Conservation (phyloP, 2,888 invertebrate species). For the Geophilus truncorum region DNA sequence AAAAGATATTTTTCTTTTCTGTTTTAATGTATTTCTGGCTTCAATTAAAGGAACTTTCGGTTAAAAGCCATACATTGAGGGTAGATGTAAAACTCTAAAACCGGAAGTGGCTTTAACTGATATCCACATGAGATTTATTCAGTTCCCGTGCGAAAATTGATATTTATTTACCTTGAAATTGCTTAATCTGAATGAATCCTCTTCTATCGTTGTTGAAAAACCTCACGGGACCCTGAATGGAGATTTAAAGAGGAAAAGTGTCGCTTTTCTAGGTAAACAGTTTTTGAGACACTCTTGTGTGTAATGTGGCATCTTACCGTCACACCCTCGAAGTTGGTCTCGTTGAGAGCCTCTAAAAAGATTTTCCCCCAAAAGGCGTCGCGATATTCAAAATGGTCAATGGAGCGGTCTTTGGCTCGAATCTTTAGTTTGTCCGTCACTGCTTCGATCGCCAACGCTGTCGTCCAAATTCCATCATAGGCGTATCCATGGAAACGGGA, state of each 20-base stretch:
- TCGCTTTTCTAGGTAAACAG: too few relatives aligned
- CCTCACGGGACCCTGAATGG: constrained; percentile 68
- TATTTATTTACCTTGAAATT: constrained; percentile 66
- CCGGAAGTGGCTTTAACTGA: too few relatives aligned
- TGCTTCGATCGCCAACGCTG: constrained; percentile 88
- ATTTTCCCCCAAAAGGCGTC: constrained; percentile 81
- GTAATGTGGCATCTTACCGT: constrained; percentile 55
- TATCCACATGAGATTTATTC: too few relatives aligned
- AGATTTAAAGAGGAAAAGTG: constrained; percentile 31
- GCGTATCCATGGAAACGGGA: constrained; percentile 96
- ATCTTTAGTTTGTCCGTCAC: constrained; percentile 68
- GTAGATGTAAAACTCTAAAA: too few relatives aligned
- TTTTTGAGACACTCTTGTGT: background rate
- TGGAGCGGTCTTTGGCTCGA: constrained; percentile 37
- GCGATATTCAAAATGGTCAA: constrained; percentile 74
- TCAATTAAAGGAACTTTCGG: too few relatives aligned
- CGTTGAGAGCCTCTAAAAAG: constrained; percentile 79
- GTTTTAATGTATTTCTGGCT: too few relatives aligned
- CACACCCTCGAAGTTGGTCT: constrained; percentile 91
- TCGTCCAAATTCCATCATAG: constrained; percentile 97
- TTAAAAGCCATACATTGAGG: too few relatives aligned
- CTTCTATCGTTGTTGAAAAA: constrained; percentile 94
- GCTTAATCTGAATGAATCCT: constrained; percentile 87
- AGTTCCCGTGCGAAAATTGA: too few relatives aligned
- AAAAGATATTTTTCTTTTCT: too few relatives aligned